phyloP scores from a whole-genome alignment of 2,113 vertebrate genomes.

The Toxotes chatareus region DNA sequence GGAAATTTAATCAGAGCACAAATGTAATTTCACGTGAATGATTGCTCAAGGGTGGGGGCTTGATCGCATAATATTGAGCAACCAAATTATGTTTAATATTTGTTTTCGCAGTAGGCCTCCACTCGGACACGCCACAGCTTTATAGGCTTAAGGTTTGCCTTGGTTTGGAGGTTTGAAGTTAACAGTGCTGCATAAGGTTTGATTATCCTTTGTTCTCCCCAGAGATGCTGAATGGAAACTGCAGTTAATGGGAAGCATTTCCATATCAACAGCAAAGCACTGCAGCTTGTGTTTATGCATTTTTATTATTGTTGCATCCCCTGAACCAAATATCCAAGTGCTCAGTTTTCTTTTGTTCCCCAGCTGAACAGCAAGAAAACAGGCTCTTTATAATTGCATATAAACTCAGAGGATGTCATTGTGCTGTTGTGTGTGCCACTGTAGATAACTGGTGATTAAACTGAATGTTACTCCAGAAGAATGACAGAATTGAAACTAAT shows the following conservation, averaged over 20 bases:
- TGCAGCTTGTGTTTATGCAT: constrained; percentile 73
- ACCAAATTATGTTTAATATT: constrained; percentile 72
- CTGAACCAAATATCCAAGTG: constrained; percentile 68
- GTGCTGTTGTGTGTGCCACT: constrained; percentile 54
- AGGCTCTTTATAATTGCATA: constrained; percentile 72
- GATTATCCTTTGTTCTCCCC: constrained; percentile 75
- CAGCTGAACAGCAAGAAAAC: constrained; percentile 68
- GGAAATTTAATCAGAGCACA: constrained; percentile 83
- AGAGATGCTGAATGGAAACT: constrained; percentile 71
- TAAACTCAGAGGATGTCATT: constrained; percentile 68
- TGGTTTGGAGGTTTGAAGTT: constrained; percentile 57
- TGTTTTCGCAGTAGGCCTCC: constrained; percentile 63
- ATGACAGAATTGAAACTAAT: constrained; percentile 71
- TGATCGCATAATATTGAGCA: constrained; percentile 64
- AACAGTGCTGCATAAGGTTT: constrained; percentile 55
- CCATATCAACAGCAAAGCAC: constrained; percentile 74
- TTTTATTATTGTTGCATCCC: constrained; percentile 69
- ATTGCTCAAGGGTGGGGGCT: constrained; percentile 68
- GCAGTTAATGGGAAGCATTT: constrained; percentile 73
- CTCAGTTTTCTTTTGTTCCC: constrained; percentile 72
- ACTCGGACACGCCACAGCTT: constrained; percentile 62
- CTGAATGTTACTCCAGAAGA: constrained; percentile 62
- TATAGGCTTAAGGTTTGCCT: constrained; percentile 63
- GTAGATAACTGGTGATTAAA: constrained; percentile 76
- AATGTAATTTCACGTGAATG: constrained; percentile 82